phyloP scores from a whole-genome alignment of 2,113 vertebrate genomes.

The Mohoua ochrocephala region DNA sequence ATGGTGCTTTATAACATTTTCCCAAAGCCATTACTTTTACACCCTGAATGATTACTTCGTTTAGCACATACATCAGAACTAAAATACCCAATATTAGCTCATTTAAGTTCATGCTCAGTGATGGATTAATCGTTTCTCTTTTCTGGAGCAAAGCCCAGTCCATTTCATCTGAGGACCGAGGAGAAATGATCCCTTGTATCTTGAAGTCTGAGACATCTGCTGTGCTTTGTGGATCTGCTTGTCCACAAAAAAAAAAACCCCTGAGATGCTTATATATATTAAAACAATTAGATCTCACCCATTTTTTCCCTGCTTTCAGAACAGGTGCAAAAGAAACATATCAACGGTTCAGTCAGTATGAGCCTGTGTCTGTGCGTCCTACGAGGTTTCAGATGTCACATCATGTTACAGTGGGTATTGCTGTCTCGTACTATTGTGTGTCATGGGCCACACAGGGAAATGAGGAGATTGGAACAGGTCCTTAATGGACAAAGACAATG shows the following conservation, averaged over 20 bases:
- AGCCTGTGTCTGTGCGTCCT: not conserved
- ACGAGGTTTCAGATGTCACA: slow-evolving; percentile 52
- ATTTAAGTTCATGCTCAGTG: slow-evolving; percentile 55
- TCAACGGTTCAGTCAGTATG: not conserved
- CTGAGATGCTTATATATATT: not conserved
- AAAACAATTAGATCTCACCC: not conserved
- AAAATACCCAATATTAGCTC: slow-evolving; percentile 60
- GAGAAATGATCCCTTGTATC: not conserved
- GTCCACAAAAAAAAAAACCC: not conserved
- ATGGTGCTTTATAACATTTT: not conserved
- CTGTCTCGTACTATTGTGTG: not conserved
- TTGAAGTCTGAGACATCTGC: slow-evolving; percentile 17
- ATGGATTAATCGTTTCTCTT: slow-evolving; percentile 38
- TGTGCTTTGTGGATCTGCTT: slow-evolving; percentile 6
- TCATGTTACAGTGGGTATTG: slow-evolving; percentile 4
- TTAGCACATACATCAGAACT: slow-evolving; percentile 46
- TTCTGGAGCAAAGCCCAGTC: slow-evolving; percentile 54
- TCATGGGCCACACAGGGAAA: not conserved
- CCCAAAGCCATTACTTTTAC: slow-evolving; percentile 14
- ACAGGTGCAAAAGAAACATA: not conserved
- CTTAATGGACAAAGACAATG: not conserved
- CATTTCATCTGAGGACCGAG: not conserved
- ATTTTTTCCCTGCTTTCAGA: not conserved
- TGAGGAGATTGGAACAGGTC: not conserved
- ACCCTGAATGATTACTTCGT: slow-evolving; percentile 33